phyloP scores from a whole-genome alignment of 1,140 invertebrate species.

The Platyura marginata region DNA sequence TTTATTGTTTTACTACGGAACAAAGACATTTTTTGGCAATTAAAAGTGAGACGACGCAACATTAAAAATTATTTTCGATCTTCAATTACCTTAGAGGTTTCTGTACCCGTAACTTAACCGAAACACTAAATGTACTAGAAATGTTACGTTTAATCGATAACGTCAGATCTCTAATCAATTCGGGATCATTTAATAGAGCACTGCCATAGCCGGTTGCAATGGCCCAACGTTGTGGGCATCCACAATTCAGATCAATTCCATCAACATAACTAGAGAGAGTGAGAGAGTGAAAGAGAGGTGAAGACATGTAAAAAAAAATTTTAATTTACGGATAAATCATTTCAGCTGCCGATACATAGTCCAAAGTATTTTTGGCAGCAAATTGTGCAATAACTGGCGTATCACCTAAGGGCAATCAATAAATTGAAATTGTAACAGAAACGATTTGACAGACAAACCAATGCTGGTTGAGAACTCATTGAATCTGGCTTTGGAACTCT shows the following conservation, averaged over 20 bases:
- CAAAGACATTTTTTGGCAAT: no score
- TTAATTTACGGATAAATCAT: conserved; percentile 48
- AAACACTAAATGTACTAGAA: conserved; percentile 61
- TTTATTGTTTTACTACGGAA: conserved; percentile 26
- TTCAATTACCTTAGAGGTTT: conserved; percentile 7
- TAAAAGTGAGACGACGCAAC: no score
- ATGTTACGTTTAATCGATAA: conserved; percentile 53
- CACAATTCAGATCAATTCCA: conserved; percentile 92
- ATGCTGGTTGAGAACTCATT: conserved; percentile 74
- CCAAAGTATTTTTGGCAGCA: conserved; percentile 67
- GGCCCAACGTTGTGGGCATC: conserved; percentile 92
- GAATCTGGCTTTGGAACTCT: conserved; percentile 67
- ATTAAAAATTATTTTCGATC: no score
- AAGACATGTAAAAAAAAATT: no score
- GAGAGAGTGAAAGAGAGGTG: no score
- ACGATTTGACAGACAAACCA: conserved; percentile 18
- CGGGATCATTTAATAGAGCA: conserved; percentile 62
- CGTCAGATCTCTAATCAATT: conserved; percentile 67
- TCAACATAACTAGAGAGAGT: conserved; percentile 43
- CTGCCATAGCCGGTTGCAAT: conserved; percentile 81
- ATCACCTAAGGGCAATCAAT: conserved; percentile 34
- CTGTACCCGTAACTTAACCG: conserved; percentile 77
- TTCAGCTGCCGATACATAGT: conserved; percentile 72
- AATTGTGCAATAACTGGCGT: conserved; percentile 83
- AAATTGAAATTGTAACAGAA: conserved; percentile 2